Percentiles rank a stretch among this genome's conserved stretches.
These are phyloP conservation scores for Mirounga angustirostris DNA, from an alignment of 2,113 vertebrate species.

Conservation along the genomic window DNA sequence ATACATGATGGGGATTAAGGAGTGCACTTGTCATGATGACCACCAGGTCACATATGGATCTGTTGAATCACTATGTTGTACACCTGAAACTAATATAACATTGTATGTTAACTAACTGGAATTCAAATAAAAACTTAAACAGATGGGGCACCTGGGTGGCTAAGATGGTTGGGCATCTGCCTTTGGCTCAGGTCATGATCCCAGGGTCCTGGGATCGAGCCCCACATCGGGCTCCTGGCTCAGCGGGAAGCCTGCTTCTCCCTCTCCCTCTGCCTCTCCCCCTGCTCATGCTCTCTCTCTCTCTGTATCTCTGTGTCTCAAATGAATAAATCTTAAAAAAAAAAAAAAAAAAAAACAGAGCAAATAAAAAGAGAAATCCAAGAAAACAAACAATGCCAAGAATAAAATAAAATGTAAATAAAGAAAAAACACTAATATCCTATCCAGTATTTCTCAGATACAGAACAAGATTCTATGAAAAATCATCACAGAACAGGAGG, in stretches of 20 bases:
- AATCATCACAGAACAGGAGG: not conserved
- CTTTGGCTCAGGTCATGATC: too few relatives aligned
- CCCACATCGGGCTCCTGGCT: too few relatives aligned
- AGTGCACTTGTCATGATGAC: not conserved
- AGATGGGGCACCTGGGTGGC: too few relatives aligned
- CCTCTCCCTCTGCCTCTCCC: too few relatives aligned
- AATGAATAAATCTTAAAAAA: too few relatives aligned
- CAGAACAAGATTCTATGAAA: not conserved
- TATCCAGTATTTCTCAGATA: not conserved
- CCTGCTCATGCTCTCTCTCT: too few relatives aligned
- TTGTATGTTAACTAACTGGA: not conserved
- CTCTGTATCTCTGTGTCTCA: too few relatives aligned
- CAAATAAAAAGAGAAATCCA: not conserved
- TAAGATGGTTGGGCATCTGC: too few relatives aligned
- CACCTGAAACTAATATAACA: not conserved
- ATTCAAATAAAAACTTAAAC: not conserved
- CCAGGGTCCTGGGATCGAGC: too few relatives aligned
- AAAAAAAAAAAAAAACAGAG: not conserved
- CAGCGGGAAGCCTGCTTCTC: too few relatives aligned
- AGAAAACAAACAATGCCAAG: not conserved
- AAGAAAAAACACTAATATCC: not conserved
- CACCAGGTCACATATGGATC: not conserved
- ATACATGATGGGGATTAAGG: not conserved
- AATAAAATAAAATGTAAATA: not conserved
- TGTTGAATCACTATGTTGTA: not conserved